Percentiles rank a stretch among this genome's conserved stretches.
phyloP scores from a whole-genome alignment of 2,888 invertebrate species.

The Urechis unicinctus region DNA sequence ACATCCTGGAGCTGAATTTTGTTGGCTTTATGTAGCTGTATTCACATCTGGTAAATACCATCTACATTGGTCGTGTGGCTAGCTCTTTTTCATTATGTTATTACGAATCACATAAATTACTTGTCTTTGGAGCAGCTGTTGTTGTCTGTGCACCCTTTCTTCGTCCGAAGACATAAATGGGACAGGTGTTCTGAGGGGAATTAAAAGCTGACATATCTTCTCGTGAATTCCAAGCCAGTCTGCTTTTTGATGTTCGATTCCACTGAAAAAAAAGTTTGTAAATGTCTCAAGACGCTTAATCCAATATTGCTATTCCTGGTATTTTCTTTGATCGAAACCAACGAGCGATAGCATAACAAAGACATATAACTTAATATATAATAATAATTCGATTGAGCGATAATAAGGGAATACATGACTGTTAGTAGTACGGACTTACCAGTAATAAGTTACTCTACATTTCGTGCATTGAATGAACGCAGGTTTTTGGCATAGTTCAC shows the following conservation, averaged over 20 bases:
- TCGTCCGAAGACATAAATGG: constrained; percentile 48
- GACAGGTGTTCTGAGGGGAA: constrained; percentile 37
- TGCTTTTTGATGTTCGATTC: constrained; percentile 44
- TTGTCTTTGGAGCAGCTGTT: constrained; percentile 37
- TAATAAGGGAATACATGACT: constrained; percentile 9
- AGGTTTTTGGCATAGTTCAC: constrained; percentile 50
- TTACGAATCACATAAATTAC: too few relatives aligned
- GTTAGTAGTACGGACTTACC: constrained; percentile 31
- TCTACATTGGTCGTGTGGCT: too few relatives aligned
- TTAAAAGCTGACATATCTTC: constrained; percentile 46
- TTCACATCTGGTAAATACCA: too few relatives aligned
- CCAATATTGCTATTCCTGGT: background rate
- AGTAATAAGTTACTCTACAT: constrained; percentile 50
- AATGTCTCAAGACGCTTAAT: constrained; percentile 1
- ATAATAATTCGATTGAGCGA: constrained; percentile 2
- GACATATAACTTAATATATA: background rate
- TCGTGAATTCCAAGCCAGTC: constrained; percentile 51
- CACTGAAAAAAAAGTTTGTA: constrained; percentile 1
- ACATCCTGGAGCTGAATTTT: too few relatives aligned
- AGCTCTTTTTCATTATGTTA: too few relatives aligned
- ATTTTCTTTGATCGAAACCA: background rate
- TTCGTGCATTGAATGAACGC: constrained; percentile 47
- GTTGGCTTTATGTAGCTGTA: too few relatives aligned
- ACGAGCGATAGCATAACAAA: background rate
- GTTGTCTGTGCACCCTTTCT: constrained; percentile 41